A percentile compares a stretch with the other conserved stretches of the same genome.
phyloP scores from a whole-genome alignment of 2,888 invertebrate species.

The Pyrocoelia pectoralis region DNA sequence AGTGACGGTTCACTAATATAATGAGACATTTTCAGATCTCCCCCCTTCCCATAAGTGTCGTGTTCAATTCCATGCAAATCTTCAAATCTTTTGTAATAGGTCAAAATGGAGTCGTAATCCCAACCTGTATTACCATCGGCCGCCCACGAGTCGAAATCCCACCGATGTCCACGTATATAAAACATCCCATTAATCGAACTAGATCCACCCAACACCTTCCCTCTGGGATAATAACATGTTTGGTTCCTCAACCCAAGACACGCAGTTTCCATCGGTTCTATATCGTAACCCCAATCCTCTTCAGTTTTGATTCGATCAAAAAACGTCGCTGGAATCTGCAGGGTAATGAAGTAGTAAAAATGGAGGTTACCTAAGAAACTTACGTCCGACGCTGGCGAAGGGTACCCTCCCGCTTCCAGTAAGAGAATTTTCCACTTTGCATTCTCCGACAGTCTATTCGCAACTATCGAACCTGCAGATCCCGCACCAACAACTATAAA shows the following conservation, averaged over 20 bases:
- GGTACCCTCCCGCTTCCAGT: conserved; percentile 28
- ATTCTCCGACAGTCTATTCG: conserved; percentile 59
- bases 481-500: conserved; percentile 63
- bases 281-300: conserved; percentile 5
- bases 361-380: too few species aligned
- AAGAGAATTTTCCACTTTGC: conserved; percentile 54
- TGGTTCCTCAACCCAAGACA: background rate
- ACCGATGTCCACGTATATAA: background rate
- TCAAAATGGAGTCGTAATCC: background rate
- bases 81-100: background rate
- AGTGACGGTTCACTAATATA: background rate
- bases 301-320: background rate
- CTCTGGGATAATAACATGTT: background rate
- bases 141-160: conserved; percentile 8
- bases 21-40: conserved; percentile 4
- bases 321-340: background rate
- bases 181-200: background rate
- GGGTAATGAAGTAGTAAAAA: background rate
- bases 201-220: conserved; percentile 4
- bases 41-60: conserved; percentile 30
- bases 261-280: background rate
- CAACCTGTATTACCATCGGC: background rate
- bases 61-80: conserved; percentile 46
- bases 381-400: background rate
- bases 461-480: conserved; percentile 62